These are phyloP conservation scores for Cygnus atratus DNA, from an alignment of 2,113 vertebrate species.

Conservation along the genomic window DNA sequence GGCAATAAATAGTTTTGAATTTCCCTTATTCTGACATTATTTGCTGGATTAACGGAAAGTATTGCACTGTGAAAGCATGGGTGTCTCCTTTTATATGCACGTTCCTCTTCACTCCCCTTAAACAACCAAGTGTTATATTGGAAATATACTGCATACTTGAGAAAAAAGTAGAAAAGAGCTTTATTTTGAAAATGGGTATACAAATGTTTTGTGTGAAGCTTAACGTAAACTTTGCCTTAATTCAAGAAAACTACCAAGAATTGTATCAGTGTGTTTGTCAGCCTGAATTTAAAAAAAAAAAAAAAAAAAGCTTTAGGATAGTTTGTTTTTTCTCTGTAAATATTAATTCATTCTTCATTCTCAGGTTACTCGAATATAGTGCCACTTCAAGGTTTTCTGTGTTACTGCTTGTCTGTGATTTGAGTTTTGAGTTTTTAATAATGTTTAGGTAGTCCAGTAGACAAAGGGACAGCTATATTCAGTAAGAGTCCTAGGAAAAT, in stretches of 20 bases:
- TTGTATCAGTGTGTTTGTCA: background rate
- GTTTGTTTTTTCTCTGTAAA: background rate
- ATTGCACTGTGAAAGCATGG: background rate
- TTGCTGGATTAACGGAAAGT: background rate
- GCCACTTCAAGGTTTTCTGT: background rate
- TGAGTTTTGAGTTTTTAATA: background rate
- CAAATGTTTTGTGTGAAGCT: background rate
- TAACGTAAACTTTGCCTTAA: background rate
- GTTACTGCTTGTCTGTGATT: background rate
- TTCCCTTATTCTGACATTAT: background rate
- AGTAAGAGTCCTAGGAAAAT: background rate
- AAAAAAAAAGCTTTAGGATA: background rate
- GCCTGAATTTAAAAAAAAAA: background rate
- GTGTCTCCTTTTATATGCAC: background rate
- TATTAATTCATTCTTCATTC: background rate
- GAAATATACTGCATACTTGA: background rate
- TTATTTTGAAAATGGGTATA: background rate
- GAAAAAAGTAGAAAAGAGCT: background rate
- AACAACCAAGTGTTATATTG: background rate
- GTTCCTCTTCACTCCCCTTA: background rate
- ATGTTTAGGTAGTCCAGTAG: background rate
- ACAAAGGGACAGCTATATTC: background rate
- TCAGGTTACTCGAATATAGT: background rate
- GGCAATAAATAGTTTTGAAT: background rate
- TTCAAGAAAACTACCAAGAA: background rate